Evolutionary conservation across 1,140 invertebrate genomes (phyloP).

Genomic region (Drosophila gunungcola): DNA sequence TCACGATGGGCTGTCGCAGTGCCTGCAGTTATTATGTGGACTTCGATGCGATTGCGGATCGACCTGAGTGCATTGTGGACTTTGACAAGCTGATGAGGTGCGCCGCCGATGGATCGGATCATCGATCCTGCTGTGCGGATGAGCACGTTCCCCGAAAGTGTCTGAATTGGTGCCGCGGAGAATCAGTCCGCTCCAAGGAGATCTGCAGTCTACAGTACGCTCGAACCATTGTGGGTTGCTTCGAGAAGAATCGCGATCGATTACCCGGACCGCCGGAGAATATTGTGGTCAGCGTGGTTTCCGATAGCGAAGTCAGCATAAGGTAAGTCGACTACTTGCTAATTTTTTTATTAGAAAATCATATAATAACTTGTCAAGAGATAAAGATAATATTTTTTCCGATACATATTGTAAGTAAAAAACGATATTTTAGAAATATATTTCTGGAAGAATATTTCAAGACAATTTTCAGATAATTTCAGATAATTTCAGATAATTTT

Average conservation of each 20-base stretch:
- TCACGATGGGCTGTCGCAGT: constrained; percentile 89
- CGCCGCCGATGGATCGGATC: constrained; percentile 92
- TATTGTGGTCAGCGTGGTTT: constrained; percentile 87
- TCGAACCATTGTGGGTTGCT: constrained; percentile 91
- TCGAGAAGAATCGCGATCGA: constrained; percentile 90
- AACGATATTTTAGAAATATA: too few species aligned
- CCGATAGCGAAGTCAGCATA: constrained; percentile 78
- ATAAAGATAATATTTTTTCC: too few species aligned
- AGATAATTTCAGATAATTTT: too few species aligned
- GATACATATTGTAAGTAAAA: too few species aligned
- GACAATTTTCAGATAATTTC: too few species aligned
- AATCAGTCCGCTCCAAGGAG: constrained; percentile 87
- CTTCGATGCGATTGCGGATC: constrained; percentile 91
- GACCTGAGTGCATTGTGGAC: constrained; percentile 91
- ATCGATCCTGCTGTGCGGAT: constrained; percentile 91
- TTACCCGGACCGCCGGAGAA: constrained; percentile 92
- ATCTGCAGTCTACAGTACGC: constrained; percentile 90
- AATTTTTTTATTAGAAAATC: too few species aligned
- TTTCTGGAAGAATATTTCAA: too few species aligned
- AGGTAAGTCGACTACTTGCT: constrained; percentile 55
- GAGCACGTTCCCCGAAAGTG: constrained; percentile 90
- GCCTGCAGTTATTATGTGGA: constrained; percentile 92
- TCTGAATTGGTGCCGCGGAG: constrained; percentile 89
- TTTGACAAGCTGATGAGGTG: constrained; percentile 94
- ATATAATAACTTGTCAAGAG: too few species aligned